These are phyloP conservation scores for Tetragnatha versicolor DNA, from an alignment of 1,140 invertebrate species.

Conservation along the genomic window DNA sequence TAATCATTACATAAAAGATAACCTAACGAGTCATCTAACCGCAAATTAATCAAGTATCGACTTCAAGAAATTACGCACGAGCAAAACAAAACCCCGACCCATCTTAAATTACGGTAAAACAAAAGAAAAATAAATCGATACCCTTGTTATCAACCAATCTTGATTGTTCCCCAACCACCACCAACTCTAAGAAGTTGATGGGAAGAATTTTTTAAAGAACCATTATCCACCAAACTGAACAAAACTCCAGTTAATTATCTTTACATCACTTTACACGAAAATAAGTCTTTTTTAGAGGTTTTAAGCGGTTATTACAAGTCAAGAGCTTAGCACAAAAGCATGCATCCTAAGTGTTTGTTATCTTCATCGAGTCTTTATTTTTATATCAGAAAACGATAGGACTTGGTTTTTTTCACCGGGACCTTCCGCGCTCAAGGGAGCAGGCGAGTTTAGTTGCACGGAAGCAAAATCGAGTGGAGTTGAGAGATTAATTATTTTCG, in stretches of 20 bases:
- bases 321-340: background rate
- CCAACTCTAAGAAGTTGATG: no score
- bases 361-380: conserved; percentile 1
- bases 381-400: conserved; percentile 15
- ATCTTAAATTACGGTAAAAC: no score
- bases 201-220: no score
- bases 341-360: background rate
- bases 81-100: no score
- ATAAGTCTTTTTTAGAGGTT: background rate
- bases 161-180: no score
- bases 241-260: background rate
- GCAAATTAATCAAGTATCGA: no score
- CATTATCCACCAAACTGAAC: no score
- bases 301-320: background rate
- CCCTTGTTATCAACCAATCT: no score
- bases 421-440: background rate
- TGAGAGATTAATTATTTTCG: conserved; percentile 4
- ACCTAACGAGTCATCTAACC: no score
- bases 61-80: no score
- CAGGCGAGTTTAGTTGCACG: background rate
- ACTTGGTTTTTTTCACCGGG: background rate
- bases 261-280: background rate
- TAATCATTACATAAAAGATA: no score
- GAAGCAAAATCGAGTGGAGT: background rate
- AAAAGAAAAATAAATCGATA: no score